Base-by-base conservation (phyloP, 2,888 invertebrate species). In the Aricia artaxerxes region DNA sequence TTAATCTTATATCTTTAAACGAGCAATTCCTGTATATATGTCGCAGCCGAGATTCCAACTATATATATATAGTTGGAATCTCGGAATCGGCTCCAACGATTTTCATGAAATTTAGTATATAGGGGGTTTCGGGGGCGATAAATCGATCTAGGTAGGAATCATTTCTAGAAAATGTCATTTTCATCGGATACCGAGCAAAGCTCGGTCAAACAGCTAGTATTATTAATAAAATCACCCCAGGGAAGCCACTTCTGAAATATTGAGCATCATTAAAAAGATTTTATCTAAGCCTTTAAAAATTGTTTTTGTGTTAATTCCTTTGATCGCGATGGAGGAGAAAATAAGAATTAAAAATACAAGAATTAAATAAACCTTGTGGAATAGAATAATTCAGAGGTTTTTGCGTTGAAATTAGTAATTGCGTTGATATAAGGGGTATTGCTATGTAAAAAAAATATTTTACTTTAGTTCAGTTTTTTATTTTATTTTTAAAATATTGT, bases 221-320 rank as follows among this genome's bases (percentile, higher is more conserved):
- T 69, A 69, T 69, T 69, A 69, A 69, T 69, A 69, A 69, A 69
- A 35, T 31, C 0, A 69, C 69, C 69, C 35, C 5, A 69, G 69
- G 69, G 69, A 35, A 35, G 69, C 69, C 69, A 69, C 69, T 69
- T 69, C 35, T 35, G 13, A 69, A 38, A 69, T 69, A 69, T 69
- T 16, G 38, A 69, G 69, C 69, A 69, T 35, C 38, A 69, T 38
- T 69, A 69, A 16, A 69, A 69, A 69, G 35, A 69, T 69, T 69
- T 38, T 69, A 69, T 69, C 69, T 69, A 16, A 69, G 35, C 35
- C 35, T 16, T 69, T 69, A 35, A 69, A 69, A 69, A 35, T 35
- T 38, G 35, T 69, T 69, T 69, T 69, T 69, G 35, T 69, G 13
- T 69, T 69, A 69, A 69, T 69, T 69, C 35, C 69, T 69, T 69